Base-by-base conservation (phyloP, 2,888 invertebrate genomes). In the Apeira syringaria region DNA sequence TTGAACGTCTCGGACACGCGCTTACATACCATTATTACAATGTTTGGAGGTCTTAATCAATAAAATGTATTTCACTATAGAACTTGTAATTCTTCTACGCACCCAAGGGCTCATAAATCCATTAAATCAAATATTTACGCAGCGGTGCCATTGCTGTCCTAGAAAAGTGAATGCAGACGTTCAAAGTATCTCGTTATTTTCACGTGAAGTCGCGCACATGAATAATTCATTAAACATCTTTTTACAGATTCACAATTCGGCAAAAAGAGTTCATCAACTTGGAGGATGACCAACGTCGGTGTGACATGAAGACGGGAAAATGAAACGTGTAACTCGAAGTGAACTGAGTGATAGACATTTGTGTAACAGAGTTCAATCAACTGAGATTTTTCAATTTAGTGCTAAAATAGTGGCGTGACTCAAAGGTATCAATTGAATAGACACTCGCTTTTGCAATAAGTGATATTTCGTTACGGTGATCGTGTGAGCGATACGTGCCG, bases 201-300 rank as follows among this genome's bases (percentile, higher is more conserved):
- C 56, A 56, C 61, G 39, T 47, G 34, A 26, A 37, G 28, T 11
- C 18, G 31, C 20, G 29, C 8, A 39, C 36, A 53, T 49, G 49
- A 64, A 68, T 69, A 64, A 68, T 64, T 53, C 56, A 47, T 10
- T 41, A 44, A 52, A 66, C 60, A 45, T 33, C 68, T 56, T 64
- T 50, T 70, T 73, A 6, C 81, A 82, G 82, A 72, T 75, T 59
- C 9, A 10, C 22, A 7, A n/a, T 50, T 59, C 43, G 53, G 50
- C 37, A 45, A 34, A 37, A 37, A 53, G 59, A 51, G 29, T 40
- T 33, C 12, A 22, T 47, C 34, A 36, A 25, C 36, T 38, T 42
- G 43, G 47, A 71, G 73, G 62, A 82, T 77, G 78, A 61, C 53
- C 42, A 58, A 55, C 55, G 61, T 60, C 39, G 79, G 77, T 48